Evolutionary conservation across 2,113 vertebrate genomes (phyloP), one percentile per base, ranked within the genome.

Genomic region (Channa maculata): DNA sequence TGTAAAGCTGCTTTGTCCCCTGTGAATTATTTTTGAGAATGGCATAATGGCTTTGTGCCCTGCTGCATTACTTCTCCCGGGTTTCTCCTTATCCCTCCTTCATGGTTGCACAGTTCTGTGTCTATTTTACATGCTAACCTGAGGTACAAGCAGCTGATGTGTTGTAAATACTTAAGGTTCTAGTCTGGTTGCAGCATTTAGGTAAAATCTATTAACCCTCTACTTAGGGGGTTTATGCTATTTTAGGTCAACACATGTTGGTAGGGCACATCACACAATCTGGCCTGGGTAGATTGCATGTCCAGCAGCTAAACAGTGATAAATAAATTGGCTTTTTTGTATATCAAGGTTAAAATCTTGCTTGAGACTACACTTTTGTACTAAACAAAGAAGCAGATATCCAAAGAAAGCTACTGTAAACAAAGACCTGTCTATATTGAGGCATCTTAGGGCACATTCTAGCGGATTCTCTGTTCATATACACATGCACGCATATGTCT

Each of bases 1-100:
- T 81, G 88, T 37, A 67, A 70, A 82, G 91, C 86, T 73, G 83
- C 75, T 91, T 92, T 75, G 82, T 91, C 82, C 59, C 84, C 79
- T 48, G 72, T 89, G 90, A 90, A 92, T 91, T 92, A 86, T 92
- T 94, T 94, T 91, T 80, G 5, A 79, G 88, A 87, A 83, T 84
- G 87, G 85, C 80, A 80, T 90, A 89, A 91, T 92, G 77, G 89
- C 91, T 89, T 88, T 83, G 89, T 79, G 86, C 85, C 83, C 71
- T 70, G 79, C 75, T 91, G 84, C 85, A 88, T 88, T 83, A 85
- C 66, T 81, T 90, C 79, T 86, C 80, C 83, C 69, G 57, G 79
- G 75, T 88, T 87, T 80, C 81, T 82, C 79, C 80, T 87, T 71
- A 80, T 79, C 83, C 66, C 65, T 89, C 81, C 85, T 87, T 85